Evolutionary conservation across 2,797 vertebrate genomes (phyloP).

Genomic region (Spinus olivaceus): DNA sequence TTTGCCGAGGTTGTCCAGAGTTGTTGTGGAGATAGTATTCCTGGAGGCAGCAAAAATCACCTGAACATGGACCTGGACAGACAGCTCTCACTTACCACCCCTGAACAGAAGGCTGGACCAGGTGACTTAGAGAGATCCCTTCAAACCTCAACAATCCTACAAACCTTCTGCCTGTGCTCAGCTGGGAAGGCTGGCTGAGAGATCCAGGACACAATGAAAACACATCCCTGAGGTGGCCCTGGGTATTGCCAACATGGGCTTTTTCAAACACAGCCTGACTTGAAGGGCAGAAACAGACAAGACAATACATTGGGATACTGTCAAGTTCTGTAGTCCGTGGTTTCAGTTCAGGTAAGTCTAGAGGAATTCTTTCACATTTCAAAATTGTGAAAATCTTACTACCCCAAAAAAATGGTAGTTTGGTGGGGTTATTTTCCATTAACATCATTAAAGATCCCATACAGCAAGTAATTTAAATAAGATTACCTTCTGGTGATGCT

Average conservation of each 20-base stretch:
- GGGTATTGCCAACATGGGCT: neutral
- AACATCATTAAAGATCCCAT: neutral
- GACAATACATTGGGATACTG: neutral
- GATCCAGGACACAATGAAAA: neutral
- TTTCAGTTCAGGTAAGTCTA: neutral
- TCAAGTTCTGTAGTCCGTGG: rapidly evolving
- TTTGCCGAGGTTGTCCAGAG: neutral
- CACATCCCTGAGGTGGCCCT: neutral
- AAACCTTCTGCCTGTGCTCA: neutral
- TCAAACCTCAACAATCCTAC: neutral
- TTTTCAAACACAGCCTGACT: neutral
- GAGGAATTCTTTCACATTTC: neutral
- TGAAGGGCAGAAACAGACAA: neutral
- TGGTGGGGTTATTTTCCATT: neutral
- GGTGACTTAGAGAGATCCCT: neutral
- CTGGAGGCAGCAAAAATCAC: neutral
- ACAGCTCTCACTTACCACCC: neutral
- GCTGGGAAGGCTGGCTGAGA: neutral
- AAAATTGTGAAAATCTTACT: neutral
- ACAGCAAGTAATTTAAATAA: neutral
- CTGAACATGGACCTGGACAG: neutral
- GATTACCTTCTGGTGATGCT: neutral
- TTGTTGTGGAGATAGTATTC: neutral
- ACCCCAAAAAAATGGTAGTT: neutral
- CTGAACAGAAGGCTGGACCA: neutral